A percentile compares a stretch with the other conserved stretches of the same genome.
Conservation (phyloP, 2,113 vertebrate genomes). For the Dinomys branickii region DNA sequence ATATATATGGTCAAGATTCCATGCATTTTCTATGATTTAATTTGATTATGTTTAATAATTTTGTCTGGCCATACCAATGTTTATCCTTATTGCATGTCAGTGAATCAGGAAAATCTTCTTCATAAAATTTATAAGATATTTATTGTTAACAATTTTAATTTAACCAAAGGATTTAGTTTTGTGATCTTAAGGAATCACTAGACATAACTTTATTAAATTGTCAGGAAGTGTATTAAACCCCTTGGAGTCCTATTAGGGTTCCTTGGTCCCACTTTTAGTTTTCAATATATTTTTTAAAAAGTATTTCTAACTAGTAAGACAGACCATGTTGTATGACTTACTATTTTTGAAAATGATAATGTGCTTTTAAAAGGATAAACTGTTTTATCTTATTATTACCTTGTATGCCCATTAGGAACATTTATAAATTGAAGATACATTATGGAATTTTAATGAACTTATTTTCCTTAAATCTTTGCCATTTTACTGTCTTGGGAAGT, state of each 20-base stretch:
- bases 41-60: constrained; percentile 44
- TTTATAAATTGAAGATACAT: not conserved
- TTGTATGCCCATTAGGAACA: not conserved
- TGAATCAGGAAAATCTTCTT: constrained; percentile 10
- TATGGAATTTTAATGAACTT: constrained; percentile 23
- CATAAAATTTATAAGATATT: constrained; percentile 8
- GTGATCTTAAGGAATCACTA: not conserved
- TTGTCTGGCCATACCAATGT: not conserved
- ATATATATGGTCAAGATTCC: not conserved
- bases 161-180: not conserved
- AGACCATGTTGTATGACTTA: not conserved
- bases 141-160: constrained; percentile 20
- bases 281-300: not conserved
- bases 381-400: not conserved
- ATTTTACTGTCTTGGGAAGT: not conserved
- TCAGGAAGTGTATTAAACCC: not conserved
- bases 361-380: not conserved
- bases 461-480: not conserved
- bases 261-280: constrained; percentile 21
- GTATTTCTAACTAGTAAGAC: not conserved
- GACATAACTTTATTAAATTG: constrained; percentile 3
- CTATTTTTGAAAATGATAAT: constrained; percentile 11
- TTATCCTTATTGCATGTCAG: not conserved
- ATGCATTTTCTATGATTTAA: not conserved
- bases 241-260: not conserved